Base-by-base conservation (phyloP, 2,888 invertebrate species). In the Norana najaformis region DNA sequence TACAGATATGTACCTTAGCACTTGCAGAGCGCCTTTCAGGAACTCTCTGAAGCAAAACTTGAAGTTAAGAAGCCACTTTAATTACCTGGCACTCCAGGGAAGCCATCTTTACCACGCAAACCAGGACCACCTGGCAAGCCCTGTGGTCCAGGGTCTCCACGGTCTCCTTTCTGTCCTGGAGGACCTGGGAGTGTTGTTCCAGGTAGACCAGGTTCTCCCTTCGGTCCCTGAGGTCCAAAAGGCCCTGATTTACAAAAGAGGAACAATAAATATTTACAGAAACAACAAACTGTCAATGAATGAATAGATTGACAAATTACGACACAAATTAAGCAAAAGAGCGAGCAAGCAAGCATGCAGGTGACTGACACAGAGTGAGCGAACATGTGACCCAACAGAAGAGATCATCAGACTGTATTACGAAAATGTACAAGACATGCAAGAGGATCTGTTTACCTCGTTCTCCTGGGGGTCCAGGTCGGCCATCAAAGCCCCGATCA, bases 81-180 rank as follows among this genome's bases (percentile, higher is more conserved):
- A 37, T 37, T 35, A 89, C 91, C 91, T 83, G 88, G 82, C 37
- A 92, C 90, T 83, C 95, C 95, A 39, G 93, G 92, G 39, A 92
- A 91, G 92, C 95, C 95, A 91, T 93, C 91, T 11, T 92, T 92
- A n/a, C 94, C 94, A 41, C 20, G 53, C 1, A 30, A 53, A 30
- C 91, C 91, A 18, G 89, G 83, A 36, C 37, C 89, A 34, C 91
- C 91, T 14, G 38, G 4, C 30, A 37, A 0, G n/a, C 90, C 91
- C 18, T 38, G 18, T 20, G 23, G 91, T 6, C 93, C 93, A 5
- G 94, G 93, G 37, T 93, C 92, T 89, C 94, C 93, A 53, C 34
- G 88, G 8, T 90, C 89, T 36, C 89, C 89, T 89, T 69, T 89
- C 89, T 89, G 30, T 37, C 89, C 89, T 36, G 85, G 85, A 23